Evolutionary conservation across 2,797 vertebrate genomes (phyloP), one percentile per base, ranked within the genome.

Genomic region (Typhlichthys subterraneus): DNA sequence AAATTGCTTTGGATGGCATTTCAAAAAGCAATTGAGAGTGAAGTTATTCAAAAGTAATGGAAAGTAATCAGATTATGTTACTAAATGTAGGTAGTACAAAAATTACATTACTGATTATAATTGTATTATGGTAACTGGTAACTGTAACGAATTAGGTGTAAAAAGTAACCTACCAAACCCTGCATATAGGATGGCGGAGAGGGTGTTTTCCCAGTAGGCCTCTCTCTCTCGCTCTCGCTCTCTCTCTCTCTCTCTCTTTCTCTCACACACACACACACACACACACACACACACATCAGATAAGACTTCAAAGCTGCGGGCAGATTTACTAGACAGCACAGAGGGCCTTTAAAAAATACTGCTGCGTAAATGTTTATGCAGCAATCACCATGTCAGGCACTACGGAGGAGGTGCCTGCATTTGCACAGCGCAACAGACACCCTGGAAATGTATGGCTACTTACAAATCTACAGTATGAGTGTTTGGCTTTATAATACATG

Each of bases 311-410:
- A 97, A 97, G 95, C 76, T 71, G 69, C 57, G 7, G 88, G 84
- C 69, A 72, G 85, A 93, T 92, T 93, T 94, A 94, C 93, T 93
- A 85, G 92, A 93, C 91, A 89, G 82, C 84, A 82, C 76, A 77
- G 91, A 92, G 91, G 92, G 88, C 83, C 87, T 90, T 91, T 91
- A 93, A 92, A 94, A 92, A 93, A 92, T 91, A 93, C 90, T 88
- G 90, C 92, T 93, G 80, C 87, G 90, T 92, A 93, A 93, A 94
- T 97, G 94, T 97, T 96, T 96, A 93, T 94, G 91, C 91, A 94
- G 89, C 86, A 87, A 8, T 78, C 87, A 89, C 77, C 75, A 79
- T 85, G 92, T 92, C 86, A 90, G 75, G 92, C 92, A 93, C 92
- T 85, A 77, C 68, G 57, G 72, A 90, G 77, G 73, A 76, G 76